These are phyloP conservation scores for Hirtodrosophila cameraria DNA, from an alignment of 2,888 invertebrate species.

Conservation along the genomic window DNA sequence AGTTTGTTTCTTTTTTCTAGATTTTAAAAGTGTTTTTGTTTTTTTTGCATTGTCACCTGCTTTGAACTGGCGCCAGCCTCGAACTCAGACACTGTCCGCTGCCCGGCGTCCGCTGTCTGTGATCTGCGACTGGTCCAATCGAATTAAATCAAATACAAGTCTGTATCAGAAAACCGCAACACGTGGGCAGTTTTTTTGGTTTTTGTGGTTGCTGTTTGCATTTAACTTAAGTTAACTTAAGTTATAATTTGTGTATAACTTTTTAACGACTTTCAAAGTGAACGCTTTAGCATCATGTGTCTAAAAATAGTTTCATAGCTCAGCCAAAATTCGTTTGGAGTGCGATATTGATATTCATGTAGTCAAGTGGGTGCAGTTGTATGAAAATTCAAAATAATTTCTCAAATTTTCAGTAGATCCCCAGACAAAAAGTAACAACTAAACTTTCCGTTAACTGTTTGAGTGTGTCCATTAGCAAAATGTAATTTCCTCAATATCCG, in stretches of 20 bases:
- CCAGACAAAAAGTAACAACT: constrained; percentile 8
- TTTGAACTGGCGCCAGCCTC: constrained; percentile 64
- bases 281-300: constrained; percentile 69
- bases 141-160: constrained; percentile 52
- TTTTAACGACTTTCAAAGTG: constrained; percentile 68
- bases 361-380: constrained; percentile 28
- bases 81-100: constrained; percentile 36
- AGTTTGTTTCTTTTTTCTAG: constrained; percentile 11
- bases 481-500: too few relatives aligned
- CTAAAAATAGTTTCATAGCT: constrained; percentile 73
- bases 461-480: too few relatives aligned
- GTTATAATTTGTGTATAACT: constrained; percentile 72
- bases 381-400: constrained; percentile 8
- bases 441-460: too few relatives aligned
- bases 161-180: constrained; percentile 50
- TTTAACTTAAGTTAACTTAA: constrained; percentile 56
- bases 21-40: constrained; percentile 7
- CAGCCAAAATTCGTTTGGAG: constrained; percentile 36
- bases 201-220: constrained; percentile 58
- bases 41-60: constrained; percentile 66
- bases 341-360: constrained; percentile 13
- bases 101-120: constrained; percentile 10
- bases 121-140: constrained; percentile 41
- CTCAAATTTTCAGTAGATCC: background rate
- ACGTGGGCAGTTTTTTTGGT: constrained; percentile 44